Conservation (phyloP, 2,113 vertebrate genomes). For the Pionites leucogaster region DNA sequence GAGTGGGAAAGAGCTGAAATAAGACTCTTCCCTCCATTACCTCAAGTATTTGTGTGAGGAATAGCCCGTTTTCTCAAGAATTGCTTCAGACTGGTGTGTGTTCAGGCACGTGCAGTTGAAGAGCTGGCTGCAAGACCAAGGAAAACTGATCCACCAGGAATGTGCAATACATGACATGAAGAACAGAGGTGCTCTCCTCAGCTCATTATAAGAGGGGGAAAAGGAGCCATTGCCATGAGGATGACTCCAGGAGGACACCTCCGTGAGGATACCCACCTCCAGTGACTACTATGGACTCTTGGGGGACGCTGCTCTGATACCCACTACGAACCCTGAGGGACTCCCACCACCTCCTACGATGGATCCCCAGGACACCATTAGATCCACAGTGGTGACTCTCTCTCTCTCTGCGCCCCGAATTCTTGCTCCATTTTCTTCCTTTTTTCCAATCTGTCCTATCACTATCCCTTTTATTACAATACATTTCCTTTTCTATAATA, state of each 20-base stretch:
- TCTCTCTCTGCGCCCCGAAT: background rate
- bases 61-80: background rate
- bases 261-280: background rate
- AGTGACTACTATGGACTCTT: background rate
- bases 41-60: background rate
- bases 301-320: background rate
- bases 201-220: background rate
- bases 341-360: background rate
- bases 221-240: background rate
- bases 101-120: background rate
- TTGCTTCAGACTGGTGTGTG: background rate
- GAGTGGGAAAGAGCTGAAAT: background rate
- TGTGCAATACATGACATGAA: background rate
- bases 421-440: background rate
- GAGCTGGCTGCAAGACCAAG: background rate
- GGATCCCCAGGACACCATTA: background rate
- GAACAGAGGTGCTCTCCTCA: background rate
- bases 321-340: background rate
- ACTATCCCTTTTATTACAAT: background rate
- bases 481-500: background rate
- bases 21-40: background rate
- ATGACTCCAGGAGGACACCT: background rate
- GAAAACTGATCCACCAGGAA: background rate
- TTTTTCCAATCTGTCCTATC: background rate
- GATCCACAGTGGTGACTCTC: background rate